phyloP scores from a whole-genome alignment of 1,140 invertebrate species.

The Thaumetopoea pityocampa region DNA sequence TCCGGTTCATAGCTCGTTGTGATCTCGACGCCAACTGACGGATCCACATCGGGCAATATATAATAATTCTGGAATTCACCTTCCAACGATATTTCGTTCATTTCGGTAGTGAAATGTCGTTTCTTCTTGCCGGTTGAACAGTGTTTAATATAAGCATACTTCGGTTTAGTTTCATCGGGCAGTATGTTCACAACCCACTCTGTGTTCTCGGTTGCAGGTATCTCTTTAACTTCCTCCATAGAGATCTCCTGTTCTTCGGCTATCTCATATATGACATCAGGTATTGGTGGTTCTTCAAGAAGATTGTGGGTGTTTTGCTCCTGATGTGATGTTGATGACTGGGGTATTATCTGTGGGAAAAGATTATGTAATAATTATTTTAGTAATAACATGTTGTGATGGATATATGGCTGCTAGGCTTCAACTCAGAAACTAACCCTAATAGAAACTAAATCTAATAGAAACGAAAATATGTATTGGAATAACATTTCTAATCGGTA shows the following conservation, averaged over 20 bases:
- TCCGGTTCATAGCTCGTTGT: constrained; percentile 61
- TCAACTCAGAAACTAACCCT: too few species aligned
- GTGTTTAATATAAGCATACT: constrained; percentile 65
- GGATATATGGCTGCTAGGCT: too few species aligned
- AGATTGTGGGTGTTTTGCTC: constrained; percentile 18
- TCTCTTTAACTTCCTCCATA: constrained; percentile 67
- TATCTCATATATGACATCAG: constrained; percentile 66
- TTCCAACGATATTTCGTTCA: constrained; percentile 58
- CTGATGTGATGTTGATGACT: constrained; percentile 30
- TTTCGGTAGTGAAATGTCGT: constrained; percentile 57
- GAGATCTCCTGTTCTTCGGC: constrained; percentile 64
- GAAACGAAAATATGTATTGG: too few species aligned
- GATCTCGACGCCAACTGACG: constrained; percentile 54
- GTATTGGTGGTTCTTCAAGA: constrained; percentile 49
- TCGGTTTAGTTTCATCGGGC: constrained; percentile 49
- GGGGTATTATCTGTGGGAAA: constrained; percentile 50
- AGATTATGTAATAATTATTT: background rate
- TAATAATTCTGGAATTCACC: constrained; percentile 65
- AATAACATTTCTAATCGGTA: too few species aligned
- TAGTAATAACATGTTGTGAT: too few species aligned
- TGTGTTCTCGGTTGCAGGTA: constrained; percentile 33
- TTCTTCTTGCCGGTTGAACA: constrained; percentile 59
- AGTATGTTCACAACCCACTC: constrained; percentile 64
- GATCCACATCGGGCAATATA: constrained; percentile 59
- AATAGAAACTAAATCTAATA: background rate